These are phyloP conservation scores for Trilocha varians DNA, from an alignment of 2,888 invertebrate genomes.

Conservation along the genomic window DNA sequence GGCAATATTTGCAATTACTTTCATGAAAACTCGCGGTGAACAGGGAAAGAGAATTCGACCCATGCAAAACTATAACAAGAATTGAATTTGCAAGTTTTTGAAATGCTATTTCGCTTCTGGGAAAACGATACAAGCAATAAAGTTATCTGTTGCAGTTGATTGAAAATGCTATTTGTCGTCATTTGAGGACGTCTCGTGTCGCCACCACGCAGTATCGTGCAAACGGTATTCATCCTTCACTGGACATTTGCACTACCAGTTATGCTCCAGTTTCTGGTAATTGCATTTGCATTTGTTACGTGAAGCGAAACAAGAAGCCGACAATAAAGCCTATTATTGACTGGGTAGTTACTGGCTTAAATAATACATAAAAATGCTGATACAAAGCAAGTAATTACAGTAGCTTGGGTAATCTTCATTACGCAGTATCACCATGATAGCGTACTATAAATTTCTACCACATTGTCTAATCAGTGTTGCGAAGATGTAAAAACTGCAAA, in stretches of 20 bases:
- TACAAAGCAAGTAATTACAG: background rate
- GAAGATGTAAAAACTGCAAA: background rate
- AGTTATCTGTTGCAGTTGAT: slow-evolving; percentile 5
- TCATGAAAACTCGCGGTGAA: no score
- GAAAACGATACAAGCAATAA: background rate
- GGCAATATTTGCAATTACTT: no score
- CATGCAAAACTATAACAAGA: no score
- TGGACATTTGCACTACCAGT: slow-evolving; percentile 37
- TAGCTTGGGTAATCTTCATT: background rate
- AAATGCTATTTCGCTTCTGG: background rate
- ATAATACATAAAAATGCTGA: slow-evolving; percentile 18
- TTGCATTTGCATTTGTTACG: slow-evolving; percentile 53
- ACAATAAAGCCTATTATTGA: slow-evolving; percentile 37
- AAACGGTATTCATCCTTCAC: slow-evolving; percentile 26
- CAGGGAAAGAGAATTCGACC: no score
- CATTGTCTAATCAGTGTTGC: background rate
- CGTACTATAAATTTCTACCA: background rate
- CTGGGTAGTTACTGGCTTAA: slow-evolving; percentile 38
- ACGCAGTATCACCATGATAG: background rate
- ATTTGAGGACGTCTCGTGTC: slow-evolving; percentile 5
- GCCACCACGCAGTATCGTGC: slow-evolving; percentile 34
- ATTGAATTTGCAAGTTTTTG: background rate
- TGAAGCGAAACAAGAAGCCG: slow-evolving; percentile 36
- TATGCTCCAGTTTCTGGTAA: slow-evolving; percentile 53
- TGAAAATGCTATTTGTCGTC: background rate